Percentiles rank a stretch among this genome's conserved stretches.
These are phyloP conservation scores for Eupithecia centaureata DNA, from an alignment of 2,888 invertebrate species.

Conservation along the genomic window DNA sequence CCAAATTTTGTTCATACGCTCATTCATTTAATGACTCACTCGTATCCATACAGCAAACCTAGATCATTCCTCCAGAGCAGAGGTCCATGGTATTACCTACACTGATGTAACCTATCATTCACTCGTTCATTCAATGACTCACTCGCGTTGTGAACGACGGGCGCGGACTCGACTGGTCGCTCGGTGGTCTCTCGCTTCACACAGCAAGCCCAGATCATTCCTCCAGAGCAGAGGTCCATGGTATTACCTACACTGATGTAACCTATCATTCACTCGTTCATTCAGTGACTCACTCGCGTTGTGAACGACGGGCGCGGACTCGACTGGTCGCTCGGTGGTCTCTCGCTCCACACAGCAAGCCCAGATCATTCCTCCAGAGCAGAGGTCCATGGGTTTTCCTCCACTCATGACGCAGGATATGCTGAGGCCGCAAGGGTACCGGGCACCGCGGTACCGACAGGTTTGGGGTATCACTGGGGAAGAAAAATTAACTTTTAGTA, in stretches of 20 bases:
- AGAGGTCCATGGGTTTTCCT: constrained; percentile 93
- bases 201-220: constrained; percentile 97
- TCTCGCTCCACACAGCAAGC: constrained; percentile 95
- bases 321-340: constrained; percentile 80
- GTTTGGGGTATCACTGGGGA: constrained; percentile 93
- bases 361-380: constrained; percentile 97
- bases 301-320: constrained; percentile 87
- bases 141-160: constrained; percentile 93
- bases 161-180: constrained; percentile 84
- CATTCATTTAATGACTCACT: neutral
- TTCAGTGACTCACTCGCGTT: constrained; percentile 91
- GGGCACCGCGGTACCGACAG: constrained; percentile 92
- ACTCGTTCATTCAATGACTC: constrained; percentile 70
- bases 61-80: constrained; percentile 92
- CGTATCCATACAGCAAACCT: neutral
- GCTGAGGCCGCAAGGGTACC: constrained; percentile 95
- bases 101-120: neutral
- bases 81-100: neutral
- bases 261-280: neutral
- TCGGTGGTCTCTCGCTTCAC: constrained; percentile 88
- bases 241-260: neutral
- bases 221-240: constrained; percentile 88
- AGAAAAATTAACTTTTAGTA: neutral
- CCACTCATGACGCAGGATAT: constrained; percentile 95
- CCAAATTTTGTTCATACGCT: neutral